Percentiles rank a stretch among this genome's conserved stretches.
These are phyloP conservation scores for Caracal caracal DNA, from an alignment of 2,113 vertebrate species.

Conservation along the genomic window DNA sequence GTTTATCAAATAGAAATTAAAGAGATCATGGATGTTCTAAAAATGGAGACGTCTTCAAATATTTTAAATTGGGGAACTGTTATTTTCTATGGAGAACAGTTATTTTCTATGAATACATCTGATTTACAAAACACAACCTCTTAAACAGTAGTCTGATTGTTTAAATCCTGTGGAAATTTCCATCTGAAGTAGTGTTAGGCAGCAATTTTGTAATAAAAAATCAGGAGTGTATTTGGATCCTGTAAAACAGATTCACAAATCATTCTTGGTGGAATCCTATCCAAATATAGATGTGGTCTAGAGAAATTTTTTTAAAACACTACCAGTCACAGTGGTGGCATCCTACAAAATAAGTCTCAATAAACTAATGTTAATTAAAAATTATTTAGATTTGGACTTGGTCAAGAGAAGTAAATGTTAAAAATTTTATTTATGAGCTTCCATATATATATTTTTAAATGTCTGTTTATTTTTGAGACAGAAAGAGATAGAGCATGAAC, in stretches of 20 bases:
- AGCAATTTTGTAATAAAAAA: background rate
- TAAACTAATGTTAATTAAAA: background rate
- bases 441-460: background rate
- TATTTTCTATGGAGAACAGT: background rate
- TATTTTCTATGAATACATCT: background rate
- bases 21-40: background rate
- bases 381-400: background rate
- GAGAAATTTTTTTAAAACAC: background rate
- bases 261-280: background rate
- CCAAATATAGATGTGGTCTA: slow-evolving; percentile 20
- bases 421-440: background rate
- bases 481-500: no score
- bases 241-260: background rate
- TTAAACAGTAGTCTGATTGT: background rate
- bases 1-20: slow-evolving; percentile 30
- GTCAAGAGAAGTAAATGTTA: background rate
- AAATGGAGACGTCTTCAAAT: background rate
- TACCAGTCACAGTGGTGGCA: background rate
- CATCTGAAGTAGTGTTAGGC: background rate
- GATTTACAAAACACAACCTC: background rate
- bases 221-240: background rate
- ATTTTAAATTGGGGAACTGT: slow-evolving; percentile 16
- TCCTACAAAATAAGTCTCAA: background rate
- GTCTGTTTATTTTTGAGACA: no score
- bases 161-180: background rate